Percentiles rank a stretch among this genome's conserved stretches.
phyloP scores from a whole-genome alignment of 92 coral and sea anemone species.

The Scolanthus callimorphus region DNA sequence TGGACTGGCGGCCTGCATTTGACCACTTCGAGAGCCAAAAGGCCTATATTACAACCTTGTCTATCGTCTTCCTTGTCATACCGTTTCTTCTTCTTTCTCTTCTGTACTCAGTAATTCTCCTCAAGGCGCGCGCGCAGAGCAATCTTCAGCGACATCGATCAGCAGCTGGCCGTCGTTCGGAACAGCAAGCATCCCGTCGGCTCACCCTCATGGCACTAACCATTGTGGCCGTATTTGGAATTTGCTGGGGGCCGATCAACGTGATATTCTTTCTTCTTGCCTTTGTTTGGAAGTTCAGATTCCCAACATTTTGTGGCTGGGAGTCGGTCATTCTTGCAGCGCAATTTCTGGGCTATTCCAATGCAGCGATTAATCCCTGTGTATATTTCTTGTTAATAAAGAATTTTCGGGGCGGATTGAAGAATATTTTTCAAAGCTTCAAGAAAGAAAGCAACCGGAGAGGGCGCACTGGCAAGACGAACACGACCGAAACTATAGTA shows the following conservation, averaged over 20 bases:
- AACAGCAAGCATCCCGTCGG: slow-evolving; percentile 24
- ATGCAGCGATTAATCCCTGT: slow-evolving; percentile 36
- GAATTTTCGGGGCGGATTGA: slow-evolving; percentile 40
- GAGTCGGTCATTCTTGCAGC: slow-evolving; percentile 6
- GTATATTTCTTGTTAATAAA: slow-evolving; percentile 42
- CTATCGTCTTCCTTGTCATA: slow-evolving; percentile 9
- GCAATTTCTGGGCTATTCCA: slow-evolving; percentile 15
- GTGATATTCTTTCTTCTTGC: slow-evolving; percentile 10
- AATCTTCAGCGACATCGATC: slow-evolving; percentile 4
- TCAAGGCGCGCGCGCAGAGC: slow-evolving; percentile 4
- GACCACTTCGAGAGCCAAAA: slow-evolving; percentile 10
- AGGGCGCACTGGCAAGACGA: too few relatives aligned
- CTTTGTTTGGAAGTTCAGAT: slow-evolving; percentile 15
- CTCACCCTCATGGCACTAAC: slow-evolving; percentile 24
- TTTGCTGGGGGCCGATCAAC: slow-evolving; percentile 30
- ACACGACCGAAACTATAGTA: too few relatives aligned
- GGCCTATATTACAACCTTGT: slow-evolving; percentile 2
- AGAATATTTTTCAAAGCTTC: background rate
- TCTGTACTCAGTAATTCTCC: slow-evolving; percentile 26
- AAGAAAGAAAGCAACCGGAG: too few relatives aligned
- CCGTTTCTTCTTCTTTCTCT: slow-evolving; percentile 16
- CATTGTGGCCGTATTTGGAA: slow-evolving; percentile 23
- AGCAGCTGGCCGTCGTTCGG: slow-evolving; percentile 1
- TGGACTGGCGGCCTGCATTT: slow-evolving; percentile 1
- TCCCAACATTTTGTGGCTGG: slow-evolving; percentile 19